Base-by-base conservation (phyloP, 2,113 vertebrate species). In the Loxodonta africana region DNA sequence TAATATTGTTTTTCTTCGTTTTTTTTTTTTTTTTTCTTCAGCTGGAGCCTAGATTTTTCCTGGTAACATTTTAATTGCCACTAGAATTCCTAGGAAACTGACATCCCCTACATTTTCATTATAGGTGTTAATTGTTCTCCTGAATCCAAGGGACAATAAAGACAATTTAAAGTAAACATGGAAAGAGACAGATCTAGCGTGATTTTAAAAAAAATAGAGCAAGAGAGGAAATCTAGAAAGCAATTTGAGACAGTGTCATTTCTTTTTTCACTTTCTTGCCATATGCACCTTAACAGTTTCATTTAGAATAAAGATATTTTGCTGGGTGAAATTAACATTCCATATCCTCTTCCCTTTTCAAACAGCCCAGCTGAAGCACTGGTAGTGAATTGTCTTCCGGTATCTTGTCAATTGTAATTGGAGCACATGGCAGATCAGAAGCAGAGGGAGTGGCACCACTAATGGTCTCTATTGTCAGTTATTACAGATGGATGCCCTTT, bases 61-160 rank as follows among this genome's bases (percentile, higher is more conserved):
- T 82, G 83, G 89, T 96, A 98, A 92, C 97, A 97, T 97, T 98
- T 98, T 98, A 98, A 99, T 98, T 98, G 98, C 98, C 96, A 98
- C 96, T 97, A 98, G 91, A 96, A 96, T 96, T 98, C 96, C 90
- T 97, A 88, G 92, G 65, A 98, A 98, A 97, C 95, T 0, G 0
- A 44, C 86, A 97, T 95, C 77, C 86, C 41, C 88, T 96, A 93
- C 88, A 26, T 97, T 98, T 98, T 94, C 87, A 90, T 92, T 98
- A 93, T 10, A 98, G 96, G 96, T 98, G 97, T 98, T 98, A 99
- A 98, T 98, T 98, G 97, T 83, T 67, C 93, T 67, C 65, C 95
- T 83, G 93, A 96, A 97, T 96, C 92, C 90, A 96, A n/a, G 53
- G 94, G 51, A 98, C 94, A 63, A 97, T 92, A 84, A 98, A 92